Conservation (phyloP, 2,113 vertebrate species). For the Pachyramphus minor region DNA sequence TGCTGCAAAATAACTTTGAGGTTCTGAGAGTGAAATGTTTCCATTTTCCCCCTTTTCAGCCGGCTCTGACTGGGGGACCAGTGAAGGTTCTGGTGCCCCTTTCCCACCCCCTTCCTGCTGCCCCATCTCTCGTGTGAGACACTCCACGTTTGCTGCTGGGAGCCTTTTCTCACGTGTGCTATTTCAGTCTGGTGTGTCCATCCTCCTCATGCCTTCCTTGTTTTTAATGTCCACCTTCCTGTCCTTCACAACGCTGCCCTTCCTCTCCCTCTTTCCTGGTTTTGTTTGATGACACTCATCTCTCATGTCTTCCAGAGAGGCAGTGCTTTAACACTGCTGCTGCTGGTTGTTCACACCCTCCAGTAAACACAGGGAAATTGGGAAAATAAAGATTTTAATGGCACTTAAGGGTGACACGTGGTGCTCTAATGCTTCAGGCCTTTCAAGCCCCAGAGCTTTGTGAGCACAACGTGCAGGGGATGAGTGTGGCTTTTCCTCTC, state of each 20-base stretch:
- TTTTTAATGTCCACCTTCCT: slow-evolving; percentile 32
- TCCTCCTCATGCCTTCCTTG: slow-evolving; percentile 4
- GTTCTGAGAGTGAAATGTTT: fast-evolving
- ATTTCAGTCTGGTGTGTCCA: neutral
- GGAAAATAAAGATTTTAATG: neutral
- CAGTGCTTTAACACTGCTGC: neutral
- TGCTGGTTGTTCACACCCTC: neutral
- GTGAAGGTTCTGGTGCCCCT: fast-evolving
- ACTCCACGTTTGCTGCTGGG: neutral
- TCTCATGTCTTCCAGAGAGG: neutral
- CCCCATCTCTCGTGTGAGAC: neutral
- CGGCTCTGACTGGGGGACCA: neutral
- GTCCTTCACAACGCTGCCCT: slow-evolving; percentile 8
- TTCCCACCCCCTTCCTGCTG: neutral
- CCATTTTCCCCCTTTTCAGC: neutral
- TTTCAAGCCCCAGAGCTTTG: neutral
- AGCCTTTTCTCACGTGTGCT: slow-evolving; percentile 1
- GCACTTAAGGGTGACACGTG: fast-evolving
- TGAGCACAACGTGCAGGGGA: neutral
- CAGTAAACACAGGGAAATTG: neutral
- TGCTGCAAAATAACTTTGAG: neutral
- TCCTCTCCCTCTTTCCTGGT: slow-evolving; percentile 48
- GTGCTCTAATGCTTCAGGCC: neutral
- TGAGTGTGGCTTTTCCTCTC: fast-evolving
- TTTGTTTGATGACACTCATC: slow-evolving; percentile 16